Percentiles rank a stretch among this genome's conserved stretches.
Evolutionary conservation across 2,888 invertebrate genomes (phyloP).

Genomic region (Germaria angustata): DNA sequence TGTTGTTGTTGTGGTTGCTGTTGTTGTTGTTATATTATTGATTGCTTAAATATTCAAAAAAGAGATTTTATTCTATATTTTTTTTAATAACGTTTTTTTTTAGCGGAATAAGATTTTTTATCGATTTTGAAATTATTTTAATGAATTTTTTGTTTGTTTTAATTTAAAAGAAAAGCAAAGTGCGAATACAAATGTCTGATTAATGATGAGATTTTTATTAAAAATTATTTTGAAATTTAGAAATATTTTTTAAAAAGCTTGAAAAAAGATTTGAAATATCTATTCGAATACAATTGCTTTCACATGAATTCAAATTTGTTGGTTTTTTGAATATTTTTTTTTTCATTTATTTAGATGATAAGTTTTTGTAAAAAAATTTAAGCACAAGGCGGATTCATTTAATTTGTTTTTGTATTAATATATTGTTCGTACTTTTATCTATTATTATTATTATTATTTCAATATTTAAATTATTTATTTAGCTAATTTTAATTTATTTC

Average conservation of each 20-base stretch:
- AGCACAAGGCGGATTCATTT: slow-evolving; percentile 56
- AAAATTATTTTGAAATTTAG: not conserved
- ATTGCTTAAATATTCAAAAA: slow-evolving; percentile 62
- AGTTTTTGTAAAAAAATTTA: slow-evolving; percentile 52
- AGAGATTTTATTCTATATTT: not conserved
- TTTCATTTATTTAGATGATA: slow-evolving; percentile 10
- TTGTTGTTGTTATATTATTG: slow-evolving; percentile 45
- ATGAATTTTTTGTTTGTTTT: slow-evolving; percentile 25
- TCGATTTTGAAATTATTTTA: slow-evolving; percentile 39
- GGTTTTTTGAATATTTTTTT: slow-evolving; percentile 17
- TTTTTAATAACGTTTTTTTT: not conserved
- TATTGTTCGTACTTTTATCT: slow-evolving; percentile 15
- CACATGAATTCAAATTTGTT: slow-evolving; percentile 28
- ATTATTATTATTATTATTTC: too few relatives aligned
- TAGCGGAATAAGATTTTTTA: slow-evolving; percentile 37
- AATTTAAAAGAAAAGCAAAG: slow-evolving; percentile 48
- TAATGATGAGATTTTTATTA: slow-evolving; percentile 15
- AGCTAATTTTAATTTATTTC: slow-evolving; percentile 20
- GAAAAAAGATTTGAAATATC: slow-evolving; percentile 13
- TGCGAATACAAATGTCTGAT: slow-evolving; percentile 50
- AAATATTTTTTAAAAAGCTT: slow-evolving; percentile 30
- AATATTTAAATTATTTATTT: slow-evolving; percentile 3
- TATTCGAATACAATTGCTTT: not conserved
- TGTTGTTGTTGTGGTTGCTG: slow-evolving; percentile 16
- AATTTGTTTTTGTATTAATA: slow-evolving; percentile 44